Conservation (phyloP, 1,140 invertebrate species). For the Drosophila kurseongensis region DNA sequence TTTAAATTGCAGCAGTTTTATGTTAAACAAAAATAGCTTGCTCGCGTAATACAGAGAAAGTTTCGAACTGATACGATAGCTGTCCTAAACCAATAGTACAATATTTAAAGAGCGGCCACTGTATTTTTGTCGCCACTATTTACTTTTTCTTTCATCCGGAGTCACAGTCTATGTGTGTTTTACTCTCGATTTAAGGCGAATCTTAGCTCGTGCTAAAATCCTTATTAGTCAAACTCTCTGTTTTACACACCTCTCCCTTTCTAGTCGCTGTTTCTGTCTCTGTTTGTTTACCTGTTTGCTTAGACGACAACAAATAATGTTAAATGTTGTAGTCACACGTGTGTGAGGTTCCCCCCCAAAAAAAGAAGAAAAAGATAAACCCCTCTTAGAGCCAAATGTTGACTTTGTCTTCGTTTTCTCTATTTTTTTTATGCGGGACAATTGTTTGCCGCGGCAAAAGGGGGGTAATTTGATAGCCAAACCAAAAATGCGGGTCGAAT, state of each 20-base stretch:
- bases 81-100: background rate
- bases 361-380: slow-evolving; percentile 2
- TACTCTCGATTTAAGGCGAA: slow-evolving; percentile 55
- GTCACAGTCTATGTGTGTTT: slow-evolving; percentile 26
- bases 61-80: no score
- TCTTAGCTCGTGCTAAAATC: slow-evolving; percentile 42
- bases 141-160: slow-evolving; percentile 13
- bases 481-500: slow-evolving; percentile 63
- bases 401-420: slow-evolving; percentile 58
- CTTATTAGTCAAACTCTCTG: slow-evolving; percentile 42
- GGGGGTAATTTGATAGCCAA: slow-evolving; percentile 70
- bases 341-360: slow-evolving; percentile 22
- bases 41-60: background rate
- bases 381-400: slow-evolving; percentile 47
- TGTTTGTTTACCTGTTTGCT: slow-evolving; percentile 75
- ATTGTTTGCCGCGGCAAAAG: slow-evolving; percentile 42
- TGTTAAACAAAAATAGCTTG: no score
- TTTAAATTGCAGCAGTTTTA: no score
- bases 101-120: slow-evolving; percentile 1
- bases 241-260: slow-evolving; percentile 10
- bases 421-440: slow-evolving; percentile 46
- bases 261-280: slow-evolving; percentile 6
- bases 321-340: slow-evolving; percentile 66
- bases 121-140: slow-evolving; percentile 2
- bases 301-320: slow-evolving; percentile 73